These are phyloP conservation scores for Drosophila heteroneura DNA, from an alignment of 2,888 invertebrate genomes.

Conservation along the genomic window DNA sequence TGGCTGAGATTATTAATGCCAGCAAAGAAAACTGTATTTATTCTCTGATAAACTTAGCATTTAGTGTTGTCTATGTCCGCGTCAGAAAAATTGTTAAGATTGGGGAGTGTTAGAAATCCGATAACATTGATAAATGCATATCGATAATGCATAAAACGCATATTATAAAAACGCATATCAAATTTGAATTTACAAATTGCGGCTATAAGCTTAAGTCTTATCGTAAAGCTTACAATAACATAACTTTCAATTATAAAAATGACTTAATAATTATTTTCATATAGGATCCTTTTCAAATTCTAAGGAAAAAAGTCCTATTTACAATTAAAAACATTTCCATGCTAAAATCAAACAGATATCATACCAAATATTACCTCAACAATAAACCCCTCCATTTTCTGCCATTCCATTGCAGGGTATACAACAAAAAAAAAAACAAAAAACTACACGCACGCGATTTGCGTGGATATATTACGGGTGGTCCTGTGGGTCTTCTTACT, in stretches of 20 bases:
- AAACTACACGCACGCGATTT: constrained; percentile 65
- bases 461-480: constrained; percentile 36
- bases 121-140: background rate
- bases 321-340: background rate
- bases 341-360: background rate
- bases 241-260: no score
- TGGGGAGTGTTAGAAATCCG: background rate
- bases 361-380: background rate
- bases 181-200: background rate
- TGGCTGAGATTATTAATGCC: background rate
- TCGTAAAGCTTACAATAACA: no score
- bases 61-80: background rate
- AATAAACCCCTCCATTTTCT: background rate
- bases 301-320: no score
- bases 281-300: no score
- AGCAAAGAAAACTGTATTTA: background rate
- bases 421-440: constrained; percentile 23
- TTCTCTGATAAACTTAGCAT: background rate
- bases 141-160: background rate
- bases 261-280: background rate
- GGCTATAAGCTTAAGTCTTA: no score
- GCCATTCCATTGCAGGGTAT: constrained; percentile 31
- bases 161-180: background rate
- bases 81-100: background rate
- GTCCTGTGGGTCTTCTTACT: constrained; percentile 51